A percentile compares a stretch with the other conserved stretches of the same genome.
Conservation (phyloP, 2,113 vertebrate species). For the Scartelaos histophorus region DNA sequence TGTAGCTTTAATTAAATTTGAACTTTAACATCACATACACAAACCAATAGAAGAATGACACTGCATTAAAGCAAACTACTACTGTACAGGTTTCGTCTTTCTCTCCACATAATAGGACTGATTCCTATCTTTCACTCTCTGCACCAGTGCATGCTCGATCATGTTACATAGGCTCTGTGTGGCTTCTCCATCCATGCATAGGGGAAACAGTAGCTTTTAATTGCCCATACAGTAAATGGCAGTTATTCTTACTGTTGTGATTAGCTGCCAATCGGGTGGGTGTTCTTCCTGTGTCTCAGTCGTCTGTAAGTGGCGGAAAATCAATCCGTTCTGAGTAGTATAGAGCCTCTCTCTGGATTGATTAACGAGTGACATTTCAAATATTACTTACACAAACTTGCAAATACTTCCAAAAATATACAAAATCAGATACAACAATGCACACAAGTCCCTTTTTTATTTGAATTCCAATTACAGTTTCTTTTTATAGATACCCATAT, state of each 20-base stretch:
- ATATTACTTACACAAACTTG: background rate
- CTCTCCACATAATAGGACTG: background rate
- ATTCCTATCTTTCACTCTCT: background rate
- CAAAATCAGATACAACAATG: no score
- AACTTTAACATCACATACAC: background rate
- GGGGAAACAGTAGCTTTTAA: slow-evolving; percentile 1
- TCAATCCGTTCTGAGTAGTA: background rate
- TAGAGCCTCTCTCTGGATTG: background rate
- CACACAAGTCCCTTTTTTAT: no score
- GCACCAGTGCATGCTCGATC: background rate
- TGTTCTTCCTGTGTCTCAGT: background rate
- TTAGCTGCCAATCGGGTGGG: background rate
- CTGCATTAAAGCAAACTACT: background rate
- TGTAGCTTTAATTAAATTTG: background rate
- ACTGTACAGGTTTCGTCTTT: background rate
- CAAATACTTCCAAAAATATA: background rate
- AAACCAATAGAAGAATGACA: background rate
- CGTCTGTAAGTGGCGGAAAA: background rate
- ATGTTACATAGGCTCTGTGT: background rate
- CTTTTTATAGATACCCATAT: no score
- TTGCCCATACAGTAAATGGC: slow-evolving; percentile 1
- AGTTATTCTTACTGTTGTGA: background rate
- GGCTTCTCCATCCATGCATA: background rate
- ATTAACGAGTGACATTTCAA: background rate
- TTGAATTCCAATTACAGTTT: no score